A percentile compares a stretch with the other conserved stretches of the same genome.
Evolutionary conservation across 2,113 vertebrate genomes (phyloP).

Genomic region (Etia nguti): DNA sequence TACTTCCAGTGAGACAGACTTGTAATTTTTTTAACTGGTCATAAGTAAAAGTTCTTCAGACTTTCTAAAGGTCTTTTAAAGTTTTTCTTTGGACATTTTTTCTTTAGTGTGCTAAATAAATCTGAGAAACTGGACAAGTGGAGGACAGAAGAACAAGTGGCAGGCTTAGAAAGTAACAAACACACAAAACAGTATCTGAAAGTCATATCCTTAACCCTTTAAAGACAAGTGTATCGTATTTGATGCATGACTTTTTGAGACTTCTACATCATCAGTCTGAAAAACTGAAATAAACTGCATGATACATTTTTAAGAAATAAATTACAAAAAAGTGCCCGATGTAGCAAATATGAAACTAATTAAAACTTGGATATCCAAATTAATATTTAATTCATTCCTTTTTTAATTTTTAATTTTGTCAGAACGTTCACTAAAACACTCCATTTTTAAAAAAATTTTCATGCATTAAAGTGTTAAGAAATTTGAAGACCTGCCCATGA

Average conservation of each 20-base stretch:
- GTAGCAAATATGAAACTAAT: neutral
- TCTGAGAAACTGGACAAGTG: neutral
- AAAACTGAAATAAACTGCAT: neutral
- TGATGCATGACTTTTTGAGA: neutral
- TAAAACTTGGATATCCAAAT: neutral
- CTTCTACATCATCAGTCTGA: accelerated
- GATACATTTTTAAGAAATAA: neutral
- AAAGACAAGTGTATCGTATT: neutral
- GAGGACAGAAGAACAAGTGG: neutral
- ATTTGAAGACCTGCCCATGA: neutral
- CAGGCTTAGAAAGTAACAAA: neutral
- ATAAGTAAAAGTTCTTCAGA: neutral
- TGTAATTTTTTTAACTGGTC: neutral
- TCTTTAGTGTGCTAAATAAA: neutral
- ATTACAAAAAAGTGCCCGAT: neutral
- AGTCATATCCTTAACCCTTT: neutral
- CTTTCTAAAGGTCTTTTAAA: neutral
- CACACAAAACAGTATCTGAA: neutral
- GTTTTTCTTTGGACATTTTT: neutral
- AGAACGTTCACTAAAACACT: neutral
- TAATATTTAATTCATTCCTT: neutral
- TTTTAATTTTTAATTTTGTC: neutral
- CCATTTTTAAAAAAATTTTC: neutral
- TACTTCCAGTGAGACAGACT: neutral
- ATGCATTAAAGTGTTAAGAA: neutral